These are phyloP conservation scores for Trinorchestia longiramus DNA, from an alignment of 1,140 invertebrate species.

Conservation along the genomic window DNA sequence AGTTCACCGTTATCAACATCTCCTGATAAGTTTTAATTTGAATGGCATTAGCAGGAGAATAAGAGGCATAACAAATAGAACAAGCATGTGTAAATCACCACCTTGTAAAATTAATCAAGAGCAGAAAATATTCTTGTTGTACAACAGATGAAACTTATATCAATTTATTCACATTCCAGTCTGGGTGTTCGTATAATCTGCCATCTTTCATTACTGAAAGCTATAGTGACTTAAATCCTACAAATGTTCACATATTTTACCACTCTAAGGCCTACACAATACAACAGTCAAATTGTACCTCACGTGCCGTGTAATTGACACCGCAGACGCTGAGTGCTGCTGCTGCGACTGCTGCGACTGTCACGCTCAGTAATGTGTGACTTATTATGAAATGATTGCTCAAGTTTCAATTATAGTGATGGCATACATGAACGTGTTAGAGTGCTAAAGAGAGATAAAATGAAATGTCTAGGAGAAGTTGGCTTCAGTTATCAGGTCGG, in stretches of 20 bases:
- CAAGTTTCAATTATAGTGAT: neutral
- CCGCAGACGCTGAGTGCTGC: neutral
- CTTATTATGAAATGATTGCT: neutral
- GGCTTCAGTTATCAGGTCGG: no score
- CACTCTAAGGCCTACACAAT: neutral
- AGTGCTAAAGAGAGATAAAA: neutral
- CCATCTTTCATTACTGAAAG: no score
- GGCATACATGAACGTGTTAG: neutral
- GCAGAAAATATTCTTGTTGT: no score
- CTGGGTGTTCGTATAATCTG: no score
- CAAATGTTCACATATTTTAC: neutral
- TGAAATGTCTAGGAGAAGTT: neutral
- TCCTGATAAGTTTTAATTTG: no score
- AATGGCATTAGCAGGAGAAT: no score
- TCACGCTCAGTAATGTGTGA: neutral
- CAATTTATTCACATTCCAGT: no score
- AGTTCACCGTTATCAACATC: no score
- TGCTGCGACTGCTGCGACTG: neutral
- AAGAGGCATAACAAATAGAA: no score
- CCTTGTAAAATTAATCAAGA: no score
- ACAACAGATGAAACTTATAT: no score
- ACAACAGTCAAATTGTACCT: neutral
- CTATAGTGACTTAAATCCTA: neutral
- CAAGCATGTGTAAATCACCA: no score
- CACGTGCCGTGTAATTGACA: neutral